Base-by-base conservation (phyloP, 35 echinoderm and acorn worm genomes). In the Heliocidaris tuberculata region DNA sequence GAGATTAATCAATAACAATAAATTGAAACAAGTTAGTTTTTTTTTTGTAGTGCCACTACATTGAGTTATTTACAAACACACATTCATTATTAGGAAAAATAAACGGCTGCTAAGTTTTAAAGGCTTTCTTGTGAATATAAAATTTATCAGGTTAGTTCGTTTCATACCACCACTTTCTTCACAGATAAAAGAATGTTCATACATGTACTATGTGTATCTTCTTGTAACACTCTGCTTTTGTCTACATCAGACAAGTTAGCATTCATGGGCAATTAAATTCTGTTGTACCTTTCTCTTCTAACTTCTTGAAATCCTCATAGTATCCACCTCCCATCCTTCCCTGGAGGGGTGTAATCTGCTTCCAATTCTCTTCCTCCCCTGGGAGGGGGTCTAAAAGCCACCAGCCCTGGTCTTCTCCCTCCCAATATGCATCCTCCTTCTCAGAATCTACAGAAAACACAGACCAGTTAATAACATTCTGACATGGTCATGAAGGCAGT, bases 281-380 rank as follows among this genome's bases (percentile, higher is more conserved):
- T 56, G 27, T 30, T 48, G 31, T 93, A 93, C 91, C 91, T 93
- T 93, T 59, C 27, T 59, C 50, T 93, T 93, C 91, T 59, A 93
- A 59, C 30, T 50, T 49, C 49, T 32, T 87, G 48, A 88, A 96
- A 94, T 96, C 95, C 0, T 94, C 93, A 91, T 94, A 96, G 93
- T 96, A 96, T 50, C 95, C 95, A 60, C 95, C 93, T 48, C 95
- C 95, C 30, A 90, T 94, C 13, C 49, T 42, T 24, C 48, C 93
- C 32, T 94, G 85, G 47, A 96, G 60, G 86, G 94, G 86, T 59
- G 52, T 60, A n/a, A 88, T 86, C 16, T 85, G 9, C 86, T 94
- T 93, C 95, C 93, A 94, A 13, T 94, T 31, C 12, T 94, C 93
- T 60, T 90, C 93, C n/a, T 86, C 85, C 9, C 87, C 95, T 52